phyloP scores from a whole-genome alignment of 2,113 vertebrate species.

The Lophochroa leadbeateri region DNA sequence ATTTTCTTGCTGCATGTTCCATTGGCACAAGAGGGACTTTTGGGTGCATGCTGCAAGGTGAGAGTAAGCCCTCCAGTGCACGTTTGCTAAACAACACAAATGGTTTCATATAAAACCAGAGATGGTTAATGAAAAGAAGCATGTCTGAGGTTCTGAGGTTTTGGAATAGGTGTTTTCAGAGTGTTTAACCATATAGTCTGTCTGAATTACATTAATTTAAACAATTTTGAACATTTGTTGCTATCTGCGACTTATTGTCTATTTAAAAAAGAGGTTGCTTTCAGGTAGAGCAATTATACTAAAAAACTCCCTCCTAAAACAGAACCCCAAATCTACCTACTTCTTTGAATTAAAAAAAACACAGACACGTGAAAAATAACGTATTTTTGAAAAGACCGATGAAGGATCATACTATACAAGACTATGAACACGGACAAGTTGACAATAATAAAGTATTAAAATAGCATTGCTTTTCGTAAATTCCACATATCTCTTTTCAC shows the following conservation, averaged over 20 bases:
- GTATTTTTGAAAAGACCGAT: background rate
- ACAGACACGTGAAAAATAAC: accelerated
- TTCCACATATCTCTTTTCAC: background rate
- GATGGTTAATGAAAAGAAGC: background rate
- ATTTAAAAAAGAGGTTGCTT: background rate
- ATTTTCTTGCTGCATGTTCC: background rate
- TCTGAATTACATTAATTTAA: background rate
- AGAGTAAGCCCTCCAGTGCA: background rate
- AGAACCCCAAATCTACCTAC: background rate
- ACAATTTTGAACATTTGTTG: background rate
- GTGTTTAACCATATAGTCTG: background rate
- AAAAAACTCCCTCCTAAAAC: background rate
- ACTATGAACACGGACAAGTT: background rate
- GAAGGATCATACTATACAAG: background rate
- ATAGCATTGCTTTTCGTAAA: background rate
- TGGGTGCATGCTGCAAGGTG: accelerated
- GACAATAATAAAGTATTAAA: background rate
- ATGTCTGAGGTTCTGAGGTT: background rate
- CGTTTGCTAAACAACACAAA: background rate
- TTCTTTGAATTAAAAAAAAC: background rate
- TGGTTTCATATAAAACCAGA: background rate
- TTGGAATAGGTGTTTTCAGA: background rate
- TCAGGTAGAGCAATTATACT: background rate
- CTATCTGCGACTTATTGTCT: background rate
- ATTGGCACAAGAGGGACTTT: background rate